Conservation (phyloP, 2,888 invertebrate genomes). For the Nysson spinosus region DNA sequence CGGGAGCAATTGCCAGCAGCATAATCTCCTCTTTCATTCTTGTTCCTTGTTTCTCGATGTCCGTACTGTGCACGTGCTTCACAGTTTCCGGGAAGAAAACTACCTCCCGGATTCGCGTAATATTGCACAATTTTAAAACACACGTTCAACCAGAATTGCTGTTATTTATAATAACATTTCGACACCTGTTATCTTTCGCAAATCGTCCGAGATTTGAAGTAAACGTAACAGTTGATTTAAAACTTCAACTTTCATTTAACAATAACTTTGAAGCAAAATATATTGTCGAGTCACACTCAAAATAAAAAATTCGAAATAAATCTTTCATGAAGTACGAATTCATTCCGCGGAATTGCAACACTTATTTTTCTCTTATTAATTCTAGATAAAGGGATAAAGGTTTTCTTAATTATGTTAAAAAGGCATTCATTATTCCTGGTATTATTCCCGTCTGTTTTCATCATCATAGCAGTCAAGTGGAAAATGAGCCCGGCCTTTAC, state of each 20-base stretch:
- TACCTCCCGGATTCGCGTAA: conserved; percentile 6
- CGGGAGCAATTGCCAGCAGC: conserved; percentile 30
- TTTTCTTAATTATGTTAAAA: neutral
- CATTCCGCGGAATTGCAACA: too few relatives aligned
- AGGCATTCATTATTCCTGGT: neutral
- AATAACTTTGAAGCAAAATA: too few relatives aligned
- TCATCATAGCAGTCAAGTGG: neutral
- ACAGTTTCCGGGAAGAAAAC: neutral
- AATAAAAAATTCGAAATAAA: too few relatives aligned
- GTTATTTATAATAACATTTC: conserved; percentile 4
- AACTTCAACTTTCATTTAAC: too few relatives aligned
- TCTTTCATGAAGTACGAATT: too few relatives aligned
- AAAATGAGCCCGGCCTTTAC: conserved; percentile 1
- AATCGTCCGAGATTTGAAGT: too few relatives aligned
- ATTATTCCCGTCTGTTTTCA: neutral
- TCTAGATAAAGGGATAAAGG: too few relatives aligned
- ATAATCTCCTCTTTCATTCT: conserved; percentile 22
- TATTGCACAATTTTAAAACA: conserved; percentile 14
- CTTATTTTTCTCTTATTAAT: too few relatives aligned
- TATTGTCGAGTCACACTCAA: too few relatives aligned
- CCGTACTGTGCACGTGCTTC: conserved; percentile 21
- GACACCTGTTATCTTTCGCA: too few relatives aligned
- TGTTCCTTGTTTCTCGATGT: conserved; percentile 31
- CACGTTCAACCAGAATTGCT: conserved; percentile 3
- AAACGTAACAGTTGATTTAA: too few relatives aligned